Base-by-base conservation (phyloP, 2,888 invertebrate genomes). In the Drosophila subquinaria region DNA sequence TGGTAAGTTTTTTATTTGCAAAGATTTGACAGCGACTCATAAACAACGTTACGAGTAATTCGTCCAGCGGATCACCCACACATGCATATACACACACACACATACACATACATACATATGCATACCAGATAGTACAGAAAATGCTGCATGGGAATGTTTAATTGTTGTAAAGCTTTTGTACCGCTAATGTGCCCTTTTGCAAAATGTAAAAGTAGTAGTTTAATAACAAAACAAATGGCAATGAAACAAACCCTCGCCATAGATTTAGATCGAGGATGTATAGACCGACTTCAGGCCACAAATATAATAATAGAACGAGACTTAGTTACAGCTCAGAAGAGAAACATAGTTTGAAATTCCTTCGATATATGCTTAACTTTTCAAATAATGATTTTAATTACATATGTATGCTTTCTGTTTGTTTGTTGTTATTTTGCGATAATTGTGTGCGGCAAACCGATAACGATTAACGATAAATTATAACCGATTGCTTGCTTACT, bases 81-180 rank as follows among this genome's bases (percentile, higher is more conserved):
- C 5, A 36, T 20, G 38, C 15, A 40, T 10, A 38, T 3, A 27
- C 23, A 23, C 3, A 40, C 10, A 38, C n/a, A 15, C 9, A 15
- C n/a, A 52, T 15, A 48, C 0, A n/a, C 40, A 47, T n/a, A n/a
- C n/a, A n/a, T n/a, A n/a, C 35, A 51, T n/a, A 40, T 30, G 23
- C 13, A 47, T 11, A 27, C 17, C 42, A 56, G 23, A 27, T 38
- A 35, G 27, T 33, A 52, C 38, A 63, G 35, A 35, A 38, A 67
- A 27, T 55, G 67, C 60, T 87, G 82, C 82, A 83, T 83, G 82
- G 70, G 88, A 81, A 83, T 89, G 82, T 72, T 87, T 86, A 70
- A 71, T 53, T 88, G 78, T 83, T 83, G 81, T 89, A 57, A 89
- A 86, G 84, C 87, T 83, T 89, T 64, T 64, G 68, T 81, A 81